A percentile compares a stretch with the other conserved stretches of the same genome.
These are phyloP conservation scores for Enteromius mattozi DNA, from an alignment of 2,797 vertebrate genomes.

Conservation along the genomic window DNA sequence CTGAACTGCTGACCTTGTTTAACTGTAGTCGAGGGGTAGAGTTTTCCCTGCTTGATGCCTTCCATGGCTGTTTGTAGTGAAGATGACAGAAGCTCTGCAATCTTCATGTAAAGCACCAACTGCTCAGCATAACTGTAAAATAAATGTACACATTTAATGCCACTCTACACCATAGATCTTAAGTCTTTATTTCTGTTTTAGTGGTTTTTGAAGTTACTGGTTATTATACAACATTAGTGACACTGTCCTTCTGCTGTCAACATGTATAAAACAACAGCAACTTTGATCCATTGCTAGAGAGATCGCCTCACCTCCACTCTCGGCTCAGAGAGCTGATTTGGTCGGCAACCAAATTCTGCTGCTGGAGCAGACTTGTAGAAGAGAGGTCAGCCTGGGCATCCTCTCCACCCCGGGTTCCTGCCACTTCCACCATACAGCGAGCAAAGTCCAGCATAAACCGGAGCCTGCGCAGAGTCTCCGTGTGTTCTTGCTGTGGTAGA, in stretches of 20 bases:
- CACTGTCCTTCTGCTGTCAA: neutral
- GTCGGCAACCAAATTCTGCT: conserved; percentile 92
- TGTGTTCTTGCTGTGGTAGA: conserved; percentile 90
- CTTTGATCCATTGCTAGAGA: neutral
- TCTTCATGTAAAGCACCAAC: conserved; percentile 94
- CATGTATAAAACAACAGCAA: neutral
- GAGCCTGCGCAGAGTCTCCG: conserved; percentile 87
- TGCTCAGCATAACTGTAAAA: conserved; percentile 90
- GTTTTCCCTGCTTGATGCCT: conserved; percentile 87
- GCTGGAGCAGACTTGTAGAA: conserved; percentile 78
- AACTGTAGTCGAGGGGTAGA: conserved; percentile 92
- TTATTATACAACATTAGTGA: neutral
- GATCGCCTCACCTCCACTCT: conserved; percentile 89
- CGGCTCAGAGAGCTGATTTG: conserved; percentile 96
- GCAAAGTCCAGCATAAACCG: conserved; percentile 91
- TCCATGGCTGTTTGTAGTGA: conserved; percentile 91
- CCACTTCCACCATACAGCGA: conserved; percentile 91
- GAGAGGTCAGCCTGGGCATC: conserved; percentile 70
- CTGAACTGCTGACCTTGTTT: conserved; percentile 85
- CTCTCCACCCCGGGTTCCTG: conserved; percentile 78
- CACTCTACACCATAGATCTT: neutral
- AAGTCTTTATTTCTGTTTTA: neutral
- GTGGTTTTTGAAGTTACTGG: neutral
- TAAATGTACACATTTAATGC: neutral
- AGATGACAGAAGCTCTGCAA: conserved; percentile 88